phyloP scores from a whole-genome alignment of 2,888 invertebrate genomes.

The Tricholauxania praeusta region DNA sequence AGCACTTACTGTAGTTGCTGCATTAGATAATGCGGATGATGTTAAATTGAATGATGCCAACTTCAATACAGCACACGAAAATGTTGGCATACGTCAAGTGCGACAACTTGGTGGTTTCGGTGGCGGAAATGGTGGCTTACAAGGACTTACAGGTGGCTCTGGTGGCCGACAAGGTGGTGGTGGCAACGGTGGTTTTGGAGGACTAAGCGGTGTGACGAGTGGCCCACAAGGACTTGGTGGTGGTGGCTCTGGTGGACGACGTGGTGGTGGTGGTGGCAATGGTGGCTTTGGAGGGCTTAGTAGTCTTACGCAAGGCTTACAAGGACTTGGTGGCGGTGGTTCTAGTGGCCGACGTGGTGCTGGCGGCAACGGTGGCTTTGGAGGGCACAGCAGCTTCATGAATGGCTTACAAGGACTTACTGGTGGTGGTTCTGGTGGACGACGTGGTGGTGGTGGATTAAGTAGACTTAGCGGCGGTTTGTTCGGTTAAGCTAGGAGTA shows the following conservation, averaged over 20 bases:
- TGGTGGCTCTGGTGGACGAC: conserved; percentile 7
- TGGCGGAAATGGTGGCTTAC: not conserved
- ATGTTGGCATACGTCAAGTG: not conserved
- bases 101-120: not conserved
- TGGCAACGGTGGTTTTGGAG: not conserved
- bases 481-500: not conserved
- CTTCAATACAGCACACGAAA: not conserved
- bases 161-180: not conserved
- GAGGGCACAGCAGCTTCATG: not conserved
- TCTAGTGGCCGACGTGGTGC: not conserved
- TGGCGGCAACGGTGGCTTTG: not conserved
- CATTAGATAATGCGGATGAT: not conserved
- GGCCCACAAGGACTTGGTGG: not conserved
- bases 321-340: too few species aligned
- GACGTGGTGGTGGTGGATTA: not conserved
- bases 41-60: not conserved
- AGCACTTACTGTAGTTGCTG: too few species aligned
- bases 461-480: not conserved
- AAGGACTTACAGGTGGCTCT: too few species aligned
- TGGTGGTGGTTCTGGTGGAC: not conserved
- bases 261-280: conserved; percentile 5
- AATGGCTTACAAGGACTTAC: not conserved
- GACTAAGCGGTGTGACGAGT: not conserved
- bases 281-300: not conserved
- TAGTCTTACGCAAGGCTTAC: not conserved